These are phyloP conservation scores for Himantopus leucocephalus DNA, from an alignment of 2,113 vertebrate species.

Conservation along the genomic window DNA sequence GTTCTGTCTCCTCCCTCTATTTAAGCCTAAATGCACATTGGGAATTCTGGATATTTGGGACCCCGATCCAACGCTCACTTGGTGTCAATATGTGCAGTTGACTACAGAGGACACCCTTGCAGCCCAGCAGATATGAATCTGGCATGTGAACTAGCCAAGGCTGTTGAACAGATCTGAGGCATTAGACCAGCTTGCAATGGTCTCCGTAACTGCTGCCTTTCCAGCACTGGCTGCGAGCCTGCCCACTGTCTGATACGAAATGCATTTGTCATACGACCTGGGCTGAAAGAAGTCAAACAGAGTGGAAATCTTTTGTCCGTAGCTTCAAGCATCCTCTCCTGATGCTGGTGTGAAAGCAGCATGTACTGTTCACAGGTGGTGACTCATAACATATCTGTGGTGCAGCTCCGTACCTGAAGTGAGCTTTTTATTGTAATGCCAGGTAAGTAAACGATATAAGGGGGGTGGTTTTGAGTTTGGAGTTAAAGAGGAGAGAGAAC, in stretches of 20 bases:
- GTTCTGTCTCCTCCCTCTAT: background rate
- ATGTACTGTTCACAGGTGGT: background rate
- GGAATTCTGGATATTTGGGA: background rate
- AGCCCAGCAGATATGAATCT: background rate
- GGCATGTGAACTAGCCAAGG: background rate
- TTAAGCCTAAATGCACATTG: background rate
- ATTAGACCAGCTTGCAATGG: background rate
- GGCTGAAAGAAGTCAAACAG: background rate
- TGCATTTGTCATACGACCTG: background rate
- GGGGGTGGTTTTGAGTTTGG: background rate
- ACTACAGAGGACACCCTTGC: background rate
- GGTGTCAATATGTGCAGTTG: rapidly evolving
- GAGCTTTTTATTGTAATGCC: background rate
- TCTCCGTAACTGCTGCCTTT: background rate
- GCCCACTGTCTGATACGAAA: background rate
- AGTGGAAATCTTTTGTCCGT: background rate
- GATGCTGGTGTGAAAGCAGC: background rate
- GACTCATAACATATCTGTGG: background rate
- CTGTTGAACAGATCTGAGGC: background rate
- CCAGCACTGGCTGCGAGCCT: background rate
- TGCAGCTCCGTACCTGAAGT: background rate
- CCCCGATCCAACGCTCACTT: background rate
- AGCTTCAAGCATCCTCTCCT: background rate
- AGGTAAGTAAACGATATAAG: background rate
- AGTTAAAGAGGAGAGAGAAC: background rate